Percentiles rank a stretch among this genome's conserved stretches.
Evolutionary conservation across 2,888 invertebrate species (phyloP).

Genomic region (Thymelicus acteon): DNA sequence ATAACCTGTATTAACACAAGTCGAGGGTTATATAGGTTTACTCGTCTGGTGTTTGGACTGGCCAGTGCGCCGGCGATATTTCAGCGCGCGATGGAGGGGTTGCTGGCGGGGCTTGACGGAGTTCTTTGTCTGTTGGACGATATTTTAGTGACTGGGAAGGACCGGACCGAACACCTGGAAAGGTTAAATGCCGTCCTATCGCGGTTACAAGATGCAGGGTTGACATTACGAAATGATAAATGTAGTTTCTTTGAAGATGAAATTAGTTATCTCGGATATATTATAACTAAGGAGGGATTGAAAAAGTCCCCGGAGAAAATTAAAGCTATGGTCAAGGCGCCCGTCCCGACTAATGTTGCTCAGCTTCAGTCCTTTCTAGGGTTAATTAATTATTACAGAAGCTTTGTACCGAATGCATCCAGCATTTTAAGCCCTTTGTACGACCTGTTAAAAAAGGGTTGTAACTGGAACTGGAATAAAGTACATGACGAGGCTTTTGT

Average conservation of each 20-base stretch:
- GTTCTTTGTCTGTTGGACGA: constrained; percentile 41
- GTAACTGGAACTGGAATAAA: constrained; percentile 36
- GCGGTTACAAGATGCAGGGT: constrained; percentile 40
- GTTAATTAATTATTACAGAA: constrained; percentile 40
- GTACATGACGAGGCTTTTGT: constrained; percentile 26
- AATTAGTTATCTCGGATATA: constrained; percentile 39
- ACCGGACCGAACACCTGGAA: constrained; percentile 29
- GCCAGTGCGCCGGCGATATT: constrained; percentile 43
- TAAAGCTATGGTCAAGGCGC: constrained; percentile 35
- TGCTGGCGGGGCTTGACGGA: constrained; percentile 41
- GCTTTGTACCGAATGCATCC: constrained; percentile 39
- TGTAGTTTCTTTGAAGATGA: constrained; percentile 43
- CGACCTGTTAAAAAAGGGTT: constrained; percentile 36
- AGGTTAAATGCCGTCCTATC: constrained; percentile 37
- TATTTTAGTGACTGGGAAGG: constrained; percentile 34
- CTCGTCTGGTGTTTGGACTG: constrained; percentile 41
- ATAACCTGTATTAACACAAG: constrained; percentile 39
- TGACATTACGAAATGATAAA: constrained; percentile 39
- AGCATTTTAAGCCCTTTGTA: constrained; percentile 34
- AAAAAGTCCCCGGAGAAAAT: constrained; percentile 39
- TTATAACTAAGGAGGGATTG: constrained; percentile 14
- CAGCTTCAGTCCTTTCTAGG: constrained; percentile 42
- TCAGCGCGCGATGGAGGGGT: constrained; percentile 42
- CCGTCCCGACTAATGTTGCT: constrained; percentile 32
- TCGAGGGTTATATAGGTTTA: constrained; percentile 36